Conservation (phyloP, 1,140 invertebrate genomes). For the Pectinophora gossypiella region DNA sequence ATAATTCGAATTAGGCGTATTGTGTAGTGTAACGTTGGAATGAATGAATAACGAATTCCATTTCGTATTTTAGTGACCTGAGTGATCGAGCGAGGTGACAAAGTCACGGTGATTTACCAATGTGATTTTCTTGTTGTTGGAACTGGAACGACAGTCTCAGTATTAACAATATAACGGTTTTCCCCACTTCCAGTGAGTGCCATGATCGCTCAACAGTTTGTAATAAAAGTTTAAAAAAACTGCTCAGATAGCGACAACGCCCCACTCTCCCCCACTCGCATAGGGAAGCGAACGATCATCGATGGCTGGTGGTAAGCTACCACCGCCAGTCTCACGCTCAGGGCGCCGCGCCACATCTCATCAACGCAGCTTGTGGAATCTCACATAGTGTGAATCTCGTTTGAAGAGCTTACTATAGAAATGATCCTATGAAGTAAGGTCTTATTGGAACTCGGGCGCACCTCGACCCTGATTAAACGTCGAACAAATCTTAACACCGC, state of each 20-base stretch:
- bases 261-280: constrained; percentile 22
- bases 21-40: too few species aligned
- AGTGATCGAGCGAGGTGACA: too few species aligned
- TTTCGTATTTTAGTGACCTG: too few species aligned
- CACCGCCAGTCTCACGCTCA: constrained; percentile 36
- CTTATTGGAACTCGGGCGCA: constrained; percentile 9
- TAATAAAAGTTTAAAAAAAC: constrained; percentile 23
- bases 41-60: too few species aligned
- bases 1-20: too few species aligned
- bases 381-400: constrained; percentile 27
- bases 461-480: not conserved
- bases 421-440: constrained; percentile 49
- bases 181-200: too few species aligned
- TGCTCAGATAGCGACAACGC: constrained; percentile 34
- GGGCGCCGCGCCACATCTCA: constrained; percentile 36
- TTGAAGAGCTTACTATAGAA: constrained; percentile 44
- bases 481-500: not conserved
- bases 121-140: too few species aligned
- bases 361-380: constrained; percentile 27
- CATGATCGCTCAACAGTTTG: too few species aligned
- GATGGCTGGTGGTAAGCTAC: constrained; percentile 24
- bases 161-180: too few species aligned
- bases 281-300: constrained; percentile 36
- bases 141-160: too few species aligned
- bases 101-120: too few species aligned